phyloP scores from a whole-genome alignment of 2,113 vertebrate genomes.

The Pyrgilauda ruficollis region DNA sequence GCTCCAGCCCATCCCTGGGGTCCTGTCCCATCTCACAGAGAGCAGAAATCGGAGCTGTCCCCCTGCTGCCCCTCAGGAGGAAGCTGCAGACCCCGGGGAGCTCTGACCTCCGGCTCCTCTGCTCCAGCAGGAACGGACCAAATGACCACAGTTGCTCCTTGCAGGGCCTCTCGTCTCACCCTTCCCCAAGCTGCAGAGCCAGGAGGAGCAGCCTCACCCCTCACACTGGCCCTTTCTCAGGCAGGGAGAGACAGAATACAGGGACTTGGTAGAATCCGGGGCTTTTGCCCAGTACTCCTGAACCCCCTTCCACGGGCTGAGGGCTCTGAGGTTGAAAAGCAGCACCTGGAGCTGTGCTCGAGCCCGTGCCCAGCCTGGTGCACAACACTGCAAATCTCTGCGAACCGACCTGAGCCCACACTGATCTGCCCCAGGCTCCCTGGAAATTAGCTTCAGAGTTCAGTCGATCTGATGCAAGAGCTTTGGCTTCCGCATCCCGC shows the following conservation, averaged over 20 bases:
- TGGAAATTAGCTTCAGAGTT: accelerated
- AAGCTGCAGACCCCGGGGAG: not conserved
- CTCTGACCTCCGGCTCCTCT: not conserved
- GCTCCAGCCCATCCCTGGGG: not conserved
- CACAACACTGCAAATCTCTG: accelerated
- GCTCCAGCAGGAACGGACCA: not conserved
- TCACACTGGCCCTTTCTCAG: not conserved
- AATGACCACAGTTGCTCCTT: not conserved
- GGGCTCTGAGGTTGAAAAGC: not conserved
- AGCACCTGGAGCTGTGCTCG: not conserved
- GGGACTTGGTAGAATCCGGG: accelerated
- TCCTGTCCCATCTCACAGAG: not conserved
- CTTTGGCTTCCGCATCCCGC: not conserved
- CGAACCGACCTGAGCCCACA: accelerated
- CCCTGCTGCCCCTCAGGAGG: accelerated
- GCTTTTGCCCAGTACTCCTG: not conserved
- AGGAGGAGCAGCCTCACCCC: not conserved
- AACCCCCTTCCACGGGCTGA: not conserved
- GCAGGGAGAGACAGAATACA: accelerated
- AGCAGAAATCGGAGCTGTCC: not conserved
- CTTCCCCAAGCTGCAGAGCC: not conserved
- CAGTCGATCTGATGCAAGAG: not conserved
- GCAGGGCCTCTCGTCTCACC: not conserved
- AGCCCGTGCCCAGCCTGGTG: not conserved
- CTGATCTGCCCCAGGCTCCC: not conserved